Conservation (phyloP, 1,140 invertebrate genomes). For the Laupala kohalensis region DNA sequence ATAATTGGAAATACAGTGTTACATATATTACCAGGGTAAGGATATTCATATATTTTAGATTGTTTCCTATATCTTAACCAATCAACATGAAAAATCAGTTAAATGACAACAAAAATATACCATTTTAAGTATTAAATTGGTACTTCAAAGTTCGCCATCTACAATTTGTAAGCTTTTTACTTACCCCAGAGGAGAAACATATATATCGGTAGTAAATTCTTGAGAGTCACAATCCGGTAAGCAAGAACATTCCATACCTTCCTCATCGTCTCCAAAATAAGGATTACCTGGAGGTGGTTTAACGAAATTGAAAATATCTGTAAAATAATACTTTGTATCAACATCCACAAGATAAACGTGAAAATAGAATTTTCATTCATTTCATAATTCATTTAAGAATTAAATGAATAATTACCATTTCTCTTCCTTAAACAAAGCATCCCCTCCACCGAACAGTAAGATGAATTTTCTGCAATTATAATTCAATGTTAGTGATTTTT, state of each 20-base stretch:
- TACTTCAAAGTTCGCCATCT: background rate
- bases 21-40: no score
- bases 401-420: slow-evolving; percentile 17
- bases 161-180: background rate
- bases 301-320: slow-evolving; percentile 19
- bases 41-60: no score
- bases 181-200: slow-evolving; percentile 1
- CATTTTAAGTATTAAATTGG: no score
- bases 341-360: no score
- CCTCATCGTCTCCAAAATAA: slow-evolving; percentile 15
- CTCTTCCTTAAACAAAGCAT: slow-evolving; percentile 18
- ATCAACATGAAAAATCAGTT: no score
- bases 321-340: background rate
- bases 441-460: slow-evolving; percentile 16
- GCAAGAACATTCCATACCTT: slow-evolving; percentile 20
- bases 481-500: no score
- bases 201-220: slow-evolving; percentile 19
- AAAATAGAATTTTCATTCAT: no score
- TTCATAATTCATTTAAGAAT: no score
- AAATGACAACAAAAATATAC: no score
- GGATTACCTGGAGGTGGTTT: slow-evolving; percentile 11
- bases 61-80: no score
- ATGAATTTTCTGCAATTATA: slow-evolving; percentile 4
- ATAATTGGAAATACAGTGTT: no score
- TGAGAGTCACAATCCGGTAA: slow-evolving; percentile 20